These are phyloP conservation scores for Periophthalmus magnuspinnatus DNA, from an alignment of 2,797 vertebrate genomes.

Conservation along the genomic window DNA sequence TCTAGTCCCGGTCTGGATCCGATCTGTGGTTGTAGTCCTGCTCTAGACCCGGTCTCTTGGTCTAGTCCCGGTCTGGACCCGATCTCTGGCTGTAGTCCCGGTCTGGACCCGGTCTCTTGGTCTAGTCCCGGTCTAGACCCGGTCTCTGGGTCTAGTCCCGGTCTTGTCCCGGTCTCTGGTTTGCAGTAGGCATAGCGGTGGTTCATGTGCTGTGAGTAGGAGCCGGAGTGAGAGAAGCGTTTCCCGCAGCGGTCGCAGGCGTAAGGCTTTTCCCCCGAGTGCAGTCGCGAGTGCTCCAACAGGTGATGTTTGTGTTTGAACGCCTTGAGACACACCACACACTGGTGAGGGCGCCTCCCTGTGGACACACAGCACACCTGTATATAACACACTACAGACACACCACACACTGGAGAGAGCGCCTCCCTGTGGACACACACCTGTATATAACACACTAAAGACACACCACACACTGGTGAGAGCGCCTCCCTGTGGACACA, in stretches of 20 bases:
- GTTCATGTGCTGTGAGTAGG: conserved; percentile 99
- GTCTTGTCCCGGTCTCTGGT: conserved; percentile 12
- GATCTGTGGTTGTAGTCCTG: no score
- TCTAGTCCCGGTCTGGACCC: not conserved
- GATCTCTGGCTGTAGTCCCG: conserved; percentile 66
- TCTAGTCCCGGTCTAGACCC: no score
- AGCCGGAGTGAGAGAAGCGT: conserved; percentile 98
- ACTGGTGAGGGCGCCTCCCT: conserved; percentile 98
- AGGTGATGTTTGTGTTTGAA: conserved; percentile 99
- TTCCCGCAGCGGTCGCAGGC: conserved; percentile 98
- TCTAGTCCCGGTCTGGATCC: no score
- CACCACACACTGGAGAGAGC: conserved; percentile 96
- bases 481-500: no score
- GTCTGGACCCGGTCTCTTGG: conserved; percentile 51
- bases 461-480: no score
- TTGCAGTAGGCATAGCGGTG: conserved; percentile 99
- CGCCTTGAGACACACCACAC: conserved; percentile 95
- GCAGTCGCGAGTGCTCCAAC: conserved; percentile 96
- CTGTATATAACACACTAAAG: no score
- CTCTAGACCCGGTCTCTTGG: no score
- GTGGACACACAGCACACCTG: conserved; percentile 14
- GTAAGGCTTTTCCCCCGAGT: conserved; percentile 98
- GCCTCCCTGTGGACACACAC: conserved; percentile 81
- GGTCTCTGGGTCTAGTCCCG: not conserved
- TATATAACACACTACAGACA: conserved; percentile 81